Conservation (phyloP, 2,113 vertebrate genomes). For the Brevimyrus niger region DNA sequence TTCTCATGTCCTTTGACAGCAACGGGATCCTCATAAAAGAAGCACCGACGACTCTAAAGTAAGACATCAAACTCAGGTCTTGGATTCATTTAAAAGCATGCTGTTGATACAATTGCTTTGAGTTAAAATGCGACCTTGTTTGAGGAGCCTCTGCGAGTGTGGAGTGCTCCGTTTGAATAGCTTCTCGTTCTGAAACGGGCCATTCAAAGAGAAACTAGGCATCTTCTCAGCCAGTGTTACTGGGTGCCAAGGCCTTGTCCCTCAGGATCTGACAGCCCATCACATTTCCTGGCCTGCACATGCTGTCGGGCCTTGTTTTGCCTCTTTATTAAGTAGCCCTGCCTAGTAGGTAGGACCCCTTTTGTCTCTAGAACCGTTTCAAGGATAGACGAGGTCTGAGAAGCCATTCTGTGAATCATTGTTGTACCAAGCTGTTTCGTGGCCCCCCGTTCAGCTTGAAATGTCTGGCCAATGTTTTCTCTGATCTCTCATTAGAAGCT, state of each 20-base stretch:
- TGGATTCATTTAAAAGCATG: neutral
- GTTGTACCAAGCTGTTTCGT: neutral
- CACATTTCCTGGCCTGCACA: neutral
- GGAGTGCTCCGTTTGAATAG: neutral
- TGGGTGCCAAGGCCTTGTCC: neutral
- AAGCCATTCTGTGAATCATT: neutral
- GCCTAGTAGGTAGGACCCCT: neutral
- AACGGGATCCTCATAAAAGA: conserved; percentile 63
- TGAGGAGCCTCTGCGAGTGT: neutral
- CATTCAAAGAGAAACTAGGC: neutral
- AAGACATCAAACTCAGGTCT: conserved; percentile 33
- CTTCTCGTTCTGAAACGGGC: neutral
- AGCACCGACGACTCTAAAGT: conserved; percentile 66
- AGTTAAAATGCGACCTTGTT: neutral
- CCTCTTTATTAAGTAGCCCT: neutral
- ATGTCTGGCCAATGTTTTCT: neutral
- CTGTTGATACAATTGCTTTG: neutral
- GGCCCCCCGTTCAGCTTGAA: neutral
- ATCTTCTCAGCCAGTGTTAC: neutral
- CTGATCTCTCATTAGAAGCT: neutral
- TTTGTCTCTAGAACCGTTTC: neutral
- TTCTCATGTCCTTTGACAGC: conserved; percentile 45
- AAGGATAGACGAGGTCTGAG: neutral
- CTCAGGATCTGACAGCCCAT: neutral
- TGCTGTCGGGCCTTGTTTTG: neutral